A percentile compares a stretch with the other conserved stretches of the same genome.
Conservation (phyloP, 2,797 vertebrate genomes). For the Tenualosa thibaudeaui region DNA sequence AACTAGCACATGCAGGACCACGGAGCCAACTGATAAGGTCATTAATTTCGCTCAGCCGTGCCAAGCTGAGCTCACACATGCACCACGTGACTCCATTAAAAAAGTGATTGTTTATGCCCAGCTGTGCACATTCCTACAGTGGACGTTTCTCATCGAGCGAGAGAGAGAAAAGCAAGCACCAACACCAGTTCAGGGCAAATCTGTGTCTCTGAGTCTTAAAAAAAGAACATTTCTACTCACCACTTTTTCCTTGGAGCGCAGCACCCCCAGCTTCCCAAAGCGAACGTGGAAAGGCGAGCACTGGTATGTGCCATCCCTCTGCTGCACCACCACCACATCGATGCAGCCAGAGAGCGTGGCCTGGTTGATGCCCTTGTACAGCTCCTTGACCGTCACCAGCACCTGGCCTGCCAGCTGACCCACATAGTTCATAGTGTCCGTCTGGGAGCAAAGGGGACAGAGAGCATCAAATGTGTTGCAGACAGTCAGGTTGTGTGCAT, state of each 20-base stretch:
- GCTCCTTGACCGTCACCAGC: constrained; percentile 94
- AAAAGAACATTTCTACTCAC: constrained; percentile 71
- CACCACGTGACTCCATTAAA: constrained; percentile 19
- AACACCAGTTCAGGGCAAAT: background rate
- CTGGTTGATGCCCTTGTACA: constrained; percentile 98
- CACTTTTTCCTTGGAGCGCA: constrained; percentile 99
- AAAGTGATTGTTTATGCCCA: constrained; percentile 22
- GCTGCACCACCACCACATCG: constrained; percentile 92
- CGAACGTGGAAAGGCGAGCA: constrained; percentile 97
- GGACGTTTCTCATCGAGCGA: background rate
- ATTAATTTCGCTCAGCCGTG: constrained; percentile 18
- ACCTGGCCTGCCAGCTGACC: constrained; percentile 97
- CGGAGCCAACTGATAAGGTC: constrained; percentile 13
- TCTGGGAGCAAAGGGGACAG: constrained; percentile 65
- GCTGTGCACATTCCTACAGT: constrained; percentile 12
- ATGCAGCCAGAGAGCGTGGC: constrained; percentile 96
- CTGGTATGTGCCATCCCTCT: constrained; percentile 89
- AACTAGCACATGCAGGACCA: constrained; percentile 1
- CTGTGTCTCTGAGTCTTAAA: no score
- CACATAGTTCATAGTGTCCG: constrained; percentile 97
- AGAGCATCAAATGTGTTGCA: background rate
- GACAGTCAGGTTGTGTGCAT: no score
- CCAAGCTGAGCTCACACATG: constrained; percentile 13
- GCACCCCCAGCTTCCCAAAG: constrained; percentile 95
- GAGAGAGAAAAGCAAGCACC: background rate